Percentiles rank a stretch among this genome's conserved stretches.
These are phyloP conservation scores for Dendrocopos noguchii DNA, from an alignment of 2,113 vertebrate species.

Conservation along the genomic window DNA sequence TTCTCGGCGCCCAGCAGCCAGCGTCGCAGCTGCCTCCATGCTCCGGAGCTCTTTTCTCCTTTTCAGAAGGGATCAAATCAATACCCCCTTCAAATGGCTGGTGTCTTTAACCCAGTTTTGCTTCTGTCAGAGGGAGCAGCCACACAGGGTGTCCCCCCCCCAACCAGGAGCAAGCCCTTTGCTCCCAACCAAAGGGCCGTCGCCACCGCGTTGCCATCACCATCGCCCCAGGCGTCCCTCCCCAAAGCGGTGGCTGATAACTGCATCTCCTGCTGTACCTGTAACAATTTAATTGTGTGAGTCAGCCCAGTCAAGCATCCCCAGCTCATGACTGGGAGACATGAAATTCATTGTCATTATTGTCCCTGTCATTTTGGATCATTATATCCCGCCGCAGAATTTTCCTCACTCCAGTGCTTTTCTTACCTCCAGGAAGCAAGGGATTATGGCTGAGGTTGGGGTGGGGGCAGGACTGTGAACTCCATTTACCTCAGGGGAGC, in stretches of 20 bases:
- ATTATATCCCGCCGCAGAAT: slow-evolving; percentile 93
- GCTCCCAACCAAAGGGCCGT: slow-evolving; percentile 40
- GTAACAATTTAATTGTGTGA: slow-evolving; percentile 97
- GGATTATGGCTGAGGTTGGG: slow-evolving; percentile 88
- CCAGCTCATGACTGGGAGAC: slow-evolving; percentile 94
- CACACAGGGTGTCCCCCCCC: not conserved
- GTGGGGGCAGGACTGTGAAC: slow-evolving; percentile 82
- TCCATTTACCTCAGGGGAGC: slow-evolving; percentile 89
- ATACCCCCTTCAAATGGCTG: not conserved
- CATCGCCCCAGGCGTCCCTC: slow-evolving; percentile 72
- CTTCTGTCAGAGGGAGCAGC: slow-evolving; percentile 43
- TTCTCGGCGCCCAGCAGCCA: not conserved
- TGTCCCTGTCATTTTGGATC: slow-evolving; percentile 98
- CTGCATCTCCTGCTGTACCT: slow-evolving; percentile 89
- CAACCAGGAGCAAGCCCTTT: not conserved
- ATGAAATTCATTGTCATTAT: slow-evolving; percentile 99
- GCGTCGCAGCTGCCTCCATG: not conserved
- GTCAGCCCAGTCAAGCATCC: slow-evolving; percentile 97
- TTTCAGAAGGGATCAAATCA: slow-evolving; percentile 46
- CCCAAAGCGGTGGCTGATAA: slow-evolving; percentile 82
- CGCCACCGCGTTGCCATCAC: slow-evolving; percentile 11
- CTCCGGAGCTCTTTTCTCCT: not conserved
- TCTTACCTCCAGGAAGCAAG: slow-evolving; percentile 92
- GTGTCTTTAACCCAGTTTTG: slow-evolving; percentile 58
- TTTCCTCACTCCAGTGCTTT: slow-evolving; percentile 97